These are phyloP conservation scores for Hydra vulgaris DNA, from an alignment of 30 jellyfish, hydroid and myxozoan genomes.

Conservation along the genomic window DNA sequence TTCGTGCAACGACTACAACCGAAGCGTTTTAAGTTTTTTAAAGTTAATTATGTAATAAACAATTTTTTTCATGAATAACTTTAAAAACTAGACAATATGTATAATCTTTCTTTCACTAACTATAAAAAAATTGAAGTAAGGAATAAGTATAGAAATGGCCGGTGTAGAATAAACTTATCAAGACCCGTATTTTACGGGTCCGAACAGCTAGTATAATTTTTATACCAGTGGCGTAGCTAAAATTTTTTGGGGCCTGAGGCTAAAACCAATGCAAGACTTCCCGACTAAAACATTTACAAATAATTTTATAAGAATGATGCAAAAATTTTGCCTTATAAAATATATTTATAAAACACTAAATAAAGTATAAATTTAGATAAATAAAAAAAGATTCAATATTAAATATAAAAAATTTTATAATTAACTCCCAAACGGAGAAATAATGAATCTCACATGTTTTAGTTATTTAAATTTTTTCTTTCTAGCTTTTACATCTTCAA, in stretches of 20 bases:
- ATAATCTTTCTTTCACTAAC: too few species aligned
- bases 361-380: neutral
- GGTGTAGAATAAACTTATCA: too few species aligned
- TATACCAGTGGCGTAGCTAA: neutral
- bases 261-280: neutral
- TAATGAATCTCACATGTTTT: neutral
- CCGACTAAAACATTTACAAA: neutral
- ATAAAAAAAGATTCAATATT: neutral
- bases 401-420: too few species aligned
- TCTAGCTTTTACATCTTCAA: neutral
- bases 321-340: neutral
- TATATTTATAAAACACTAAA: neutral
- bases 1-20: too few species aligned
- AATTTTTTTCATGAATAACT: too few species aligned
- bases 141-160: too few species aligned
- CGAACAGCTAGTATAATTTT: too few species aligned
- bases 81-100: too few species aligned
- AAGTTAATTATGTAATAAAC: too few species aligned
- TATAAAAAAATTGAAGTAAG: too few species aligned
- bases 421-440: neutral
- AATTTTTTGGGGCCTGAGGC: neutral
- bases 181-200: too few species aligned
- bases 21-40: too few species aligned
- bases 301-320: neutral
- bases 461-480: neutral